Base-by-base conservation (phyloP, 2,888 invertebrate species). In the Leptodirus hochenwartii region DNA sequence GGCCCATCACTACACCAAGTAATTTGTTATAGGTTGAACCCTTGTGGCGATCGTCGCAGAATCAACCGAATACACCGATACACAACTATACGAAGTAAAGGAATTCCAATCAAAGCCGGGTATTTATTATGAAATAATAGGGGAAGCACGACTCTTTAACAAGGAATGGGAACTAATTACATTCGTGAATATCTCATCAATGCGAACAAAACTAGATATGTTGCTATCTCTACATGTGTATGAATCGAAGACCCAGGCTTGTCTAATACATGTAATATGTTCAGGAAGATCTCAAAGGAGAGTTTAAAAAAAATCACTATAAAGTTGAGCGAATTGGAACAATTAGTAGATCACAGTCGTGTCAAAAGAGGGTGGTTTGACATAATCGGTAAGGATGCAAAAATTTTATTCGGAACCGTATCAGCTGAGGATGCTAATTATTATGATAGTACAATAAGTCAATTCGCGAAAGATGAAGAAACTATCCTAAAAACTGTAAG, bases 361-460 rank as follows among this genome's bases (percentile, higher is more conserved):
- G n/a, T 8, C 8, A 20, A 20, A 20, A 8, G 20, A 8, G 20
- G 20, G 20, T 20, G 8, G n/a, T 8, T 20, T 8, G n/a, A 20
- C n/a, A 20, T 20, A 20, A 20, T 20, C 8, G 20, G 20, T n/a
- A 8, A 8, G n/a, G n/a, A 8, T 8, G 8, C 20, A 20, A 20
- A 20, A 20, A 8, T 20, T 20, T n/a, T 20, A 20, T 20, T 20
- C 20, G 20, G 20, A 20, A 20, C 20, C 8, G n/a, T 20, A n/a
- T 8, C 8, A 8, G 8, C 20, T n/a, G 20, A 20, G 8, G 20
- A 20, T 20, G 20, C 20, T 20, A 8, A 20, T 8, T n/a, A 20
- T 20, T 20, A 20, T 20, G n/a, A 20, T 20, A n/a, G n/a, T 20
- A 8, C 8, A 8, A 20, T 20, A 20, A n/a, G n/a, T 8, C 8